Evolutionary conservation across 1,140 invertebrate species (phyloP).

Genomic region (Heliconius congener): DNA sequence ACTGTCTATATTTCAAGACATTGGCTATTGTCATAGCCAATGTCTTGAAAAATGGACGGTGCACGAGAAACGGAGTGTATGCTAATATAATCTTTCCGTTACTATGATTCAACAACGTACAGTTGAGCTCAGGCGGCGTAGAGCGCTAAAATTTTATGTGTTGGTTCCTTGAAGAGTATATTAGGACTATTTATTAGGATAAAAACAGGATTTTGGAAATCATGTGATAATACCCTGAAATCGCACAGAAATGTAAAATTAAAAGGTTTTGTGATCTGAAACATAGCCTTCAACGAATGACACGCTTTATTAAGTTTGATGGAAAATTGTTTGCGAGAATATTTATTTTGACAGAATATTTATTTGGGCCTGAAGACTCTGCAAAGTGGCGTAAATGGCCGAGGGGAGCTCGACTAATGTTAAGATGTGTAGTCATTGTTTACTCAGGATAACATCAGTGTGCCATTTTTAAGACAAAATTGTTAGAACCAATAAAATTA

Average conservation of each 20-base stretch:
- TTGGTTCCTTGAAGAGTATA: too few relatives aligned
- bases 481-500: too few relatives aligned
- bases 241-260: neutral
- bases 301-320: constrained; percentile 14
- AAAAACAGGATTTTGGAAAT: neutral
- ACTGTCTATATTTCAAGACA: too few relatives aligned
- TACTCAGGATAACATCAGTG: neutral
- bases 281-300: neutral
- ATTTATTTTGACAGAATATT: constrained; percentile 10
- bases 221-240: neutral
- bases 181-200: too few relatives aligned
- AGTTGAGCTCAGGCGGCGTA: too few relatives aligned
- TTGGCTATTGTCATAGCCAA: too few relatives aligned
- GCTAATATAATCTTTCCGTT: too few relatives aligned
- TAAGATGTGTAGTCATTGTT: neutral
- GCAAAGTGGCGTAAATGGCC: neutral
- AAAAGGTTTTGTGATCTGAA: neutral
- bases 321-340: neutral
- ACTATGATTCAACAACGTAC: too few relatives aligned
- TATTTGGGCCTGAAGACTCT: neutral
- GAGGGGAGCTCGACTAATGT: neutral
- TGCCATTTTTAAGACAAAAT: neutral
- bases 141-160: too few relatives aligned
- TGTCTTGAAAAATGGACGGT: too few relatives aligned
- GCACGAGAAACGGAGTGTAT: too few relatives aligned